Percentiles rank a stretch among this genome's conserved stretches.
These are phyloP conservation scores for Tachuris rubrigastra DNA, from an alignment of 2,113 vertebrate species.

Conservation along the genomic window DNA sequence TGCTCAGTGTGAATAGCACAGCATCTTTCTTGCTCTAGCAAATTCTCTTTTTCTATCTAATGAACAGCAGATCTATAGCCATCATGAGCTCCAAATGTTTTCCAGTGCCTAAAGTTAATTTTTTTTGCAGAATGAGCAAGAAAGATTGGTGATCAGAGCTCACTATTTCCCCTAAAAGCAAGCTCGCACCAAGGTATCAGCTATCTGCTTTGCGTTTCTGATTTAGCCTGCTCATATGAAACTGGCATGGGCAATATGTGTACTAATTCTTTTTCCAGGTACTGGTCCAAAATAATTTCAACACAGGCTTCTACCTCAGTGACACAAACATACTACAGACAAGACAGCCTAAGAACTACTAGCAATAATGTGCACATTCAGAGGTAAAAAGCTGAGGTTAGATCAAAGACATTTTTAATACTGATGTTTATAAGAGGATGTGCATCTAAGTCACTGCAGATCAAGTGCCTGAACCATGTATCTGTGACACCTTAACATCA, in stretches of 20 bases:
- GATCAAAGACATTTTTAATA: conserved; percentile 32
- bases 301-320: background rate
- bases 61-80: background rate
- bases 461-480: conserved; percentile 58
- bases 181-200: background rate
- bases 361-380: conserved; percentile 40
- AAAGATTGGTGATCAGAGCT: background rate
- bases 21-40: background rate
- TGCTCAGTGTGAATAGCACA: background rate
- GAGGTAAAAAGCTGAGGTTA: background rate
- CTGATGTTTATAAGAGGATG: conserved; percentile 50
- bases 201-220: background rate
- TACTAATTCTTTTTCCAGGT: background rate
- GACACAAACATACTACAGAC: background rate
- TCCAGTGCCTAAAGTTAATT: background rate
- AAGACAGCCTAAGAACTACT: conserved; percentile 26
- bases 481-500: conserved; percentile 1
- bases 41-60: background rate
- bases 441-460: conserved; percentile 45
- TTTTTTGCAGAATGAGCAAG: background rate
- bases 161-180: background rate
- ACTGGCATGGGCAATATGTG: background rate
- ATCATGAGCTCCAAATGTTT: background rate
- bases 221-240: background rate
- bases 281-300: background rate